Evolutionary conservation across 2,888 invertebrate species (phyloP).

Genomic region (Aleiodes alternator): DNA sequence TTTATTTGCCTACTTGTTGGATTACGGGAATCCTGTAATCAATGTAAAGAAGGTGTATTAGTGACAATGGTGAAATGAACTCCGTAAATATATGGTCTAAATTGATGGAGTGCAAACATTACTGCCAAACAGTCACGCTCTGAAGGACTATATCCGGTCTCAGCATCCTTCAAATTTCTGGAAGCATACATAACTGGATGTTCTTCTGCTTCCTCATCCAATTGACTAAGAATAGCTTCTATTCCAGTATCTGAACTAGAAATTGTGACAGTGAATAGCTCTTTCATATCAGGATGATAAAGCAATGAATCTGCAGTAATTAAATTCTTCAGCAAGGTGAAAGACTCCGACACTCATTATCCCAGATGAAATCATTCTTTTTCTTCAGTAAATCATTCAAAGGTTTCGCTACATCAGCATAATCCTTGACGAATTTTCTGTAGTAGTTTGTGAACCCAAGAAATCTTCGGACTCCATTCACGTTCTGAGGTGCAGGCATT

Average conservation of each 20-base stretch:
- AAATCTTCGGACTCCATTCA: slow-evolving; percentile 53
- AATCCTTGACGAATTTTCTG: slow-evolving; percentile 56
- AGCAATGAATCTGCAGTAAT: slow-evolving; percentile 48
- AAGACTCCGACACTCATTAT: slow-evolving; percentile 39
- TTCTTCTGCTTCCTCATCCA: slow-evolving; percentile 7
- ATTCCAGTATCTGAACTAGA: too few species aligned
- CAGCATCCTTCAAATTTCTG: slow-evolving; percentile 19
- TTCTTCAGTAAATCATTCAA: slow-evolving; percentile 57
- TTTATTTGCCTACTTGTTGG: background rate
- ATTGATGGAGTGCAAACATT: slow-evolving; percentile 17
- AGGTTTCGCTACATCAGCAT: slow-evolving; percentile 55
- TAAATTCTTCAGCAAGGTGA: slow-evolving; percentile 45
- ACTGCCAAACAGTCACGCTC: slow-evolving; percentile 28
- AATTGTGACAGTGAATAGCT: too few species aligned
- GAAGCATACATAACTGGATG: slow-evolving; percentile 28
- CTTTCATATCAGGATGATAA: background rate
- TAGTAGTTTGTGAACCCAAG: slow-evolving; percentile 59
- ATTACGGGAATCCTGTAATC: background rate
- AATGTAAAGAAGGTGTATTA: background rate
- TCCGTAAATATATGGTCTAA: slow-evolving; percentile 37
- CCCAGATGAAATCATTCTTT: slow-evolving; percentile 51
- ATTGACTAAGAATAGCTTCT: too few species aligned
- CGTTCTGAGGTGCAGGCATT: slow-evolving; percentile 43
- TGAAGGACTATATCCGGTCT: slow-evolving; percentile 31
- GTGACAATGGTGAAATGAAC: background rate